Conservation (phyloP, 1,140 invertebrate genomes). For the Muscidifurax raptorellus region DNA sequence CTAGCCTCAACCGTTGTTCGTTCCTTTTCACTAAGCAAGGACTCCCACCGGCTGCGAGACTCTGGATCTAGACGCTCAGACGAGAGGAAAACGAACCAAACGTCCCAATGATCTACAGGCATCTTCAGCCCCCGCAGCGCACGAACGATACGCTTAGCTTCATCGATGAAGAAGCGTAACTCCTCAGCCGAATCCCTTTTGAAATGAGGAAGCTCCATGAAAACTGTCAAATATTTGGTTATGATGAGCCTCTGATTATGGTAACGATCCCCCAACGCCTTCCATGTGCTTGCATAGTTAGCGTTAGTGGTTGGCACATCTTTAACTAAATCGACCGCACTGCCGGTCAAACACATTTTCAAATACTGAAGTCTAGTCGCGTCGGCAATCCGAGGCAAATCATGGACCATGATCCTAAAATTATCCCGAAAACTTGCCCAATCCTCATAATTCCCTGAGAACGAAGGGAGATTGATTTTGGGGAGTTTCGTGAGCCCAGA, state of each 20-base stretch:
- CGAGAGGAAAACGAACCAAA: slow-evolving; percentile 9
- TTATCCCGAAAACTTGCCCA: slow-evolving; percentile 11
- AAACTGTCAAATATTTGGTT: neutral
- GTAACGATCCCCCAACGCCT: neutral
- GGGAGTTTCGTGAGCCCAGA: neutral
- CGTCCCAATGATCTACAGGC: neutral
- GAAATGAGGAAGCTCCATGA: neutral
- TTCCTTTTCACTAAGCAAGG: slow-evolving; percentile 9
- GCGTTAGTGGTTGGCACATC: slow-evolving; percentile 4
- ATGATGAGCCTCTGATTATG: neutral
- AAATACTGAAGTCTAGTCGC: slow-evolving; percentile 14
- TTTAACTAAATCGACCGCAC: slow-evolving; percentile 17
- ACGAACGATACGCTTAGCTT: neutral
- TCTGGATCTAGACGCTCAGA: slow-evolving; percentile 11
- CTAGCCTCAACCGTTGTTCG: too few relatives aligned
- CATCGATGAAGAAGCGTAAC: neutral
- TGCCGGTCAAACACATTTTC: neutral
- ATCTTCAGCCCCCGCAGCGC: neutral
- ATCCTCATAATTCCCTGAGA: slow-evolving; percentile 12
- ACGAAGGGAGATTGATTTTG: neutral
- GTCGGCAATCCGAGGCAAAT: neutral
- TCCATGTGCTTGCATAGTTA: slow-evolving; percentile 21
- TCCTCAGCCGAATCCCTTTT: neutral
- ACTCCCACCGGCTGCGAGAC: slow-evolving; percentile 3
- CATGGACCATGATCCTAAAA: slow-evolving; percentile 7